Percentiles rank a stretch among this genome's conserved stretches.
Evolutionary conservation across 2,113 vertebrate species (phyloP).

Genomic region (Albula glossodonta): DNA sequence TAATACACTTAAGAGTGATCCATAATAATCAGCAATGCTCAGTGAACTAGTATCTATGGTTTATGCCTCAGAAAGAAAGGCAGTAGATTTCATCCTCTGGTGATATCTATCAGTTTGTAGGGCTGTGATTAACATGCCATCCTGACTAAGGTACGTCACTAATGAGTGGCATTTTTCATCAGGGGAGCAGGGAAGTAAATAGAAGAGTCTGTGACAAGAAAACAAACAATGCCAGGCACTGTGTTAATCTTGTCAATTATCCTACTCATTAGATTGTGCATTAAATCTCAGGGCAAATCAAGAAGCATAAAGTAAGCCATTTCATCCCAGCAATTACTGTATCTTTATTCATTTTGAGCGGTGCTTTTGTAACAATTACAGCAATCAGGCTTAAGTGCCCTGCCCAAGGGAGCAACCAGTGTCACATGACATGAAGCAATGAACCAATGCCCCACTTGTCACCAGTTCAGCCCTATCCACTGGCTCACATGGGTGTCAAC

Average conservation of each 20-base stretch:
- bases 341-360: conserved; percentile 10
- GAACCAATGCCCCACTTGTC: background rate
- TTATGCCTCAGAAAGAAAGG: background rate
- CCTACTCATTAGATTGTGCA: conserved; percentile 16
- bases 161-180: background rate
- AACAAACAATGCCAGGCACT: background rate
- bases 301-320: background rate
- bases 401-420: background rate
- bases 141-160: background rate
- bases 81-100: background rate
- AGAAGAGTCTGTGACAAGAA: background rate
- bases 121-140: conserved; percentile 2
- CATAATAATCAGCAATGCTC: no score
- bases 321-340: conserved; percentile 15
- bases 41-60: no score
- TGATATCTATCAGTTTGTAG: background rate
- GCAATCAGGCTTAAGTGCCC: background rate
- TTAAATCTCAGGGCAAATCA: conserved; percentile 23
- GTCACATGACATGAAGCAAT: background rate
- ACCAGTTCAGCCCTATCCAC: background rate
- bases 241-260: conserved; percentile 20
- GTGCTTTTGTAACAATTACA: background rate
- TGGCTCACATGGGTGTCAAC: background rate
- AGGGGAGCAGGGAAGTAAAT: background rate
- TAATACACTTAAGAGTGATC: no score